These are phyloP conservation scores for Agriopis aurantiaria DNA, from an alignment of 2,888 invertebrate species.

Conservation along the genomic window DNA sequence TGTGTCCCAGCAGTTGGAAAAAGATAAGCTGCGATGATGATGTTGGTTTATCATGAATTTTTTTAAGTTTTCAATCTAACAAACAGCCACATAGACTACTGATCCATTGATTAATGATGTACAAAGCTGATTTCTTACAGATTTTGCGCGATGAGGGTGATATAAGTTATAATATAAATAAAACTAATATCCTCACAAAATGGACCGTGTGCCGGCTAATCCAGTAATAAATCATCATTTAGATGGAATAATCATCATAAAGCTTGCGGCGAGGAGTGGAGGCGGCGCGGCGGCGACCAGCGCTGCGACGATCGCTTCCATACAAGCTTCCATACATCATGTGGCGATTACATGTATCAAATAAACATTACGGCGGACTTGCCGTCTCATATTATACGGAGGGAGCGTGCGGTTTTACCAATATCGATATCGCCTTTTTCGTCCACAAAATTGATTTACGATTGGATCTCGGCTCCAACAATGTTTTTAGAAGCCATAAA, in stretches of 20 bases:
- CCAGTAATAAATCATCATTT: conserved; percentile 85
- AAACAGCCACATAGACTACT: conserved; percentile 32
- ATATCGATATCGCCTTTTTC: conserved; percentile 72
- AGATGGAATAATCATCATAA: conserved; percentile 84
- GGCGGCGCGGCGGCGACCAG: conserved; percentile 51
- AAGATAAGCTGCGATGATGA: no score
- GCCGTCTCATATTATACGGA: conserved; percentile 68
- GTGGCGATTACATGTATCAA: conserved; percentile 83
- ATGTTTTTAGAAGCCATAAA: conserved; percentile 52
- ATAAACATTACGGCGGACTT: conserved; percentile 79
- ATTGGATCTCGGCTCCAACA: conserved; percentile 56
- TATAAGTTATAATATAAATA: conserved; percentile 81
- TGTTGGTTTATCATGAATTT: neutral
- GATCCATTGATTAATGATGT: conserved; percentile 51
- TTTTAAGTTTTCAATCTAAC: conserved; percentile 26
- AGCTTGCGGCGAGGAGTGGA: conserved; percentile 65
- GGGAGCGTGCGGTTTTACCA: conserved; percentile 66
- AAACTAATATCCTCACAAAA: conserved; percentile 78
- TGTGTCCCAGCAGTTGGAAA: no score
- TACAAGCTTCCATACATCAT: conserved; percentile 81
- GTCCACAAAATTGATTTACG: conserved; percentile 68
- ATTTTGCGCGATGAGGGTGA: conserved; percentile 67
- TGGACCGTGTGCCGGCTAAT: conserved; percentile 79
- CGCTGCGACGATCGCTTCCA: conserved; percentile 60
- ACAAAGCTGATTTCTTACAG: conserved; percentile 71